phyloP scores from a whole-genome alignment of 2,888 invertebrate species.

The Dynastes grantii region DNA sequence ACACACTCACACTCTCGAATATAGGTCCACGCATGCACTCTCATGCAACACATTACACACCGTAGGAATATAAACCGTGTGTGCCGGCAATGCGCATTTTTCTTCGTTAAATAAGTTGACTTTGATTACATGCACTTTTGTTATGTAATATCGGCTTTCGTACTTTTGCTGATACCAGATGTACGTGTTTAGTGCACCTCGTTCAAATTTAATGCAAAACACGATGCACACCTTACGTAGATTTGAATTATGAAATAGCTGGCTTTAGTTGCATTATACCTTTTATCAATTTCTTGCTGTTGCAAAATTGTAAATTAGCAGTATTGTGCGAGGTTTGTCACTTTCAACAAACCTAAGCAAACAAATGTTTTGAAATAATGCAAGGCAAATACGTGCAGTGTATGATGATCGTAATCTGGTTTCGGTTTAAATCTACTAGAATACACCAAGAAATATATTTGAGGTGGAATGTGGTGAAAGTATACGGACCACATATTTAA shows the following conservation, averaged over 20 bases:
- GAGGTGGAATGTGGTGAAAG: no score
- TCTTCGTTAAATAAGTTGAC: constrained; percentile 42
- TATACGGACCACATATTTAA: no score
- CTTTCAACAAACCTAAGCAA: constrained; percentile 8
- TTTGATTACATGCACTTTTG: constrained; percentile 44
- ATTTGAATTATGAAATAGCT: background rate
- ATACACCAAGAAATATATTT: no score
- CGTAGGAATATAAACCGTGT: constrained; percentile 6
- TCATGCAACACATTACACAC: constrained; percentile 28
- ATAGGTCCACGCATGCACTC: constrained; percentile 12
- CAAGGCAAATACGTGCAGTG: background rate
- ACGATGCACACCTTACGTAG: constrained; percentile 28
- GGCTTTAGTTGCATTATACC: background rate
- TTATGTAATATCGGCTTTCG: constrained; percentile 29
- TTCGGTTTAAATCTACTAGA: no score
- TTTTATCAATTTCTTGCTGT: constrained; percentile 15
- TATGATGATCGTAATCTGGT: no score
- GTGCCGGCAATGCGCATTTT: constrained; percentile 28
- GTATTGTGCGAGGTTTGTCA: constrained; percentile 8
- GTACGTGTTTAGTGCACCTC: constrained; percentile 13
- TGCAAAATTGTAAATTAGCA: constrained; percentile 16
- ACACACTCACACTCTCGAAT: constrained; percentile 22
- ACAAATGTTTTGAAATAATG: constrained; percentile 16
- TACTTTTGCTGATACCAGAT: constrained; percentile 28
- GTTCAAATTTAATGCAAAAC: constrained; percentile 41